A percentile compares a stretch with the other conserved stretches of the same genome.
Conservation (phyloP, 2,797 vertebrate species). For the Rhinogobio ventralis region DNA sequence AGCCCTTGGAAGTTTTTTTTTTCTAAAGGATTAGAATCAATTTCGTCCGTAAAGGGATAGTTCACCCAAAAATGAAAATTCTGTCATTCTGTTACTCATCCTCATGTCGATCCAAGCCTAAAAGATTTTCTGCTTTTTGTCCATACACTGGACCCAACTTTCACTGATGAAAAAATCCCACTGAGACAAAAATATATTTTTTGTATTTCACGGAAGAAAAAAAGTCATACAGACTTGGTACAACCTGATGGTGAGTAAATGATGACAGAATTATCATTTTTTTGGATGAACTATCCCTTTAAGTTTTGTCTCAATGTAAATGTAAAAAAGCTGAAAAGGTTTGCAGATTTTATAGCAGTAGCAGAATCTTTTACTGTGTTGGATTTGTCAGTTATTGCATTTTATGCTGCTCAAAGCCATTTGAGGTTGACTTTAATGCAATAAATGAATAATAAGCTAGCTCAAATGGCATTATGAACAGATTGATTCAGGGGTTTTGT, state of each 20-base stretch:
- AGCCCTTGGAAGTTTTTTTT: not conserved
- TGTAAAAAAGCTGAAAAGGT: not conserved
- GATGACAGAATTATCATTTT: not conserved
- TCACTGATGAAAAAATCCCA: not conserved
- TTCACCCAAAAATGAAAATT: not conserved
- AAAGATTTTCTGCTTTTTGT: not conserved
- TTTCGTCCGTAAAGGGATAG: not conserved
- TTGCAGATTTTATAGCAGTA: conserved; percentile 1
- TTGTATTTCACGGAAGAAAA: not conserved
- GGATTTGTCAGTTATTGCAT: conserved; percentile 27
- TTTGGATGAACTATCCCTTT: not conserved
- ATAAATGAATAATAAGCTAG: conserved; percentile 20
- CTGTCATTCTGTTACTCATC: not conserved
- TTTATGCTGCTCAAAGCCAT: conserved; percentile 18
- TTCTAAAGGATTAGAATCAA: not conserved
- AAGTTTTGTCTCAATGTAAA: not conserved
- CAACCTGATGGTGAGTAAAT: not conserved
- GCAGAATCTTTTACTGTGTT: conserved; percentile 3
- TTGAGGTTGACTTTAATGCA: conserved; percentile 11
- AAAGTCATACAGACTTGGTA: not conserved
- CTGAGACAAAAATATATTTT: not conserved
- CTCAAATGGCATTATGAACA: not conserved
- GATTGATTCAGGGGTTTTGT: conserved; percentile 15
- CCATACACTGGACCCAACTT: not conserved
- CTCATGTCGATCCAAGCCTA: not conserved